Percentiles rank a stretch among this genome's conserved stretches.
Conservation (phyloP, 2,113 vertebrate species). For the Thomomys bottae region DNA sequence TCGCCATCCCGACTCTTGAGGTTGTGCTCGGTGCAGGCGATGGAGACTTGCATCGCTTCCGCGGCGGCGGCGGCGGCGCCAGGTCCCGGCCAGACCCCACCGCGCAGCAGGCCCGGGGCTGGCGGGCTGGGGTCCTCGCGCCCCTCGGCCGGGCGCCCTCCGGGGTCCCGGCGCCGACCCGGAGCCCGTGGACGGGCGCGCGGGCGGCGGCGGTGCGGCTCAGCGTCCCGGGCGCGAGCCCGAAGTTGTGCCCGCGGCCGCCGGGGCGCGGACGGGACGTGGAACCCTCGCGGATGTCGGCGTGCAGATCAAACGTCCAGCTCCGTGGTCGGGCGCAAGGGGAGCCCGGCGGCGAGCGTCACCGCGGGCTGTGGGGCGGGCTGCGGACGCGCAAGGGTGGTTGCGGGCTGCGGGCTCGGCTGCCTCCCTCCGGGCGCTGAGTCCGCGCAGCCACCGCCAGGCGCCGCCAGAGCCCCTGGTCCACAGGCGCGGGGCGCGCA, state of each 20-base stretch:
- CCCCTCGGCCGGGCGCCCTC: no score
- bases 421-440: slow-evolving; percentile 38
- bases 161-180: background rate
- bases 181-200: background rate
- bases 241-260: slow-evolving; percentile 62
- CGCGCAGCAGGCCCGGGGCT: slow-evolving; percentile 49
- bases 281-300: no score
- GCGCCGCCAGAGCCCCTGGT: slow-evolving; percentile 72
- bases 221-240: background rate
- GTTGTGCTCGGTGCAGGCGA: slow-evolving; percentile 98
- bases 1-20: slow-evolving; percentile 97
- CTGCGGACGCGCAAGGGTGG: no score
- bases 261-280: background rate
- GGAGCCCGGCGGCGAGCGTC: no score
- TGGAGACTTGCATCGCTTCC: slow-evolving; percentile 98
- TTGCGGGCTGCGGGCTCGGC: background rate
- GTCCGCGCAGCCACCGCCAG: slow-evolving; percentile 78
- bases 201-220: no score
- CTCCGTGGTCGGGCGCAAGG: no score
- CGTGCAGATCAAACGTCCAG: no score
- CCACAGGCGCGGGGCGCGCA: slow-evolving; percentile 66
- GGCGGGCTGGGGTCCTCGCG: slow-evolving; percentile 44
- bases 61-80: slow-evolving; percentile 52
- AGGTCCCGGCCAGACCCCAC: slow-evolving; percentile 71
- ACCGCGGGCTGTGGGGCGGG: no score